Percentiles rank a stretch among this genome's conserved stretches.
phyloP scores from a whole-genome alignment of 2,113 vertebrate species.

The Platysteira castanea region DNA sequence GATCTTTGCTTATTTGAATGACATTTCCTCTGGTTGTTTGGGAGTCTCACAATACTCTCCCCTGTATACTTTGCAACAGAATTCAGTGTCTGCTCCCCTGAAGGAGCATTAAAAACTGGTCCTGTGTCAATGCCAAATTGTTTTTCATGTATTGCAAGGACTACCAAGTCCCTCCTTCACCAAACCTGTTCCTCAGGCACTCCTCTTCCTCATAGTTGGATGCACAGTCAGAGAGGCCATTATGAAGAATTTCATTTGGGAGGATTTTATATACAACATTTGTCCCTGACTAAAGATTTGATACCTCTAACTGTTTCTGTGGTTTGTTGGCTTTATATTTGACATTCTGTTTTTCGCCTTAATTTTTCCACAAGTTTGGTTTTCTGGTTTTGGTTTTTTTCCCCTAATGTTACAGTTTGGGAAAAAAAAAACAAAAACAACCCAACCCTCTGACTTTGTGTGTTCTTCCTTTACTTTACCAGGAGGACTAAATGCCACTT shows the following conservation, averaged over 20 bases:
- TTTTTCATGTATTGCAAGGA: neutral
- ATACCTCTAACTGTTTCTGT: neutral
- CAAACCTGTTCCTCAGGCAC: conserved; percentile 32
- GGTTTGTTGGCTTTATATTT: neutral
- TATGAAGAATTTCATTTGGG: neutral
- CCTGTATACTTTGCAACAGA: neutral
- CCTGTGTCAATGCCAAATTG: neutral
- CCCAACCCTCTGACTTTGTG: neutral
- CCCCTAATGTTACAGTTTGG: neutral
- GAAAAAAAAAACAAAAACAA: neutral
- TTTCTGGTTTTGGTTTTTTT: neutral
- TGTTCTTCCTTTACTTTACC: neutral
- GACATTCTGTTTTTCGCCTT: neutral
- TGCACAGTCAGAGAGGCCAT: neutral
- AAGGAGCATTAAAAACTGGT: neutral
- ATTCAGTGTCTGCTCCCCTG: neutral
- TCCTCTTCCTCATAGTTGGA: conserved; percentile 31
- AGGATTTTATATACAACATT: neutral
- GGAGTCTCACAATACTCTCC: neutral
- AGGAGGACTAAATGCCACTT: neutral
- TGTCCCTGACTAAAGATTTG: neutral
- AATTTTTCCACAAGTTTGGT: neutral
- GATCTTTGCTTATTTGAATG: neutral
- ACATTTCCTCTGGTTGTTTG: neutral
- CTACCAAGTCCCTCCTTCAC: neutral